Conservation (phyloP, 2,797 vertebrate species). For the Spatula clypeata region DNA sequence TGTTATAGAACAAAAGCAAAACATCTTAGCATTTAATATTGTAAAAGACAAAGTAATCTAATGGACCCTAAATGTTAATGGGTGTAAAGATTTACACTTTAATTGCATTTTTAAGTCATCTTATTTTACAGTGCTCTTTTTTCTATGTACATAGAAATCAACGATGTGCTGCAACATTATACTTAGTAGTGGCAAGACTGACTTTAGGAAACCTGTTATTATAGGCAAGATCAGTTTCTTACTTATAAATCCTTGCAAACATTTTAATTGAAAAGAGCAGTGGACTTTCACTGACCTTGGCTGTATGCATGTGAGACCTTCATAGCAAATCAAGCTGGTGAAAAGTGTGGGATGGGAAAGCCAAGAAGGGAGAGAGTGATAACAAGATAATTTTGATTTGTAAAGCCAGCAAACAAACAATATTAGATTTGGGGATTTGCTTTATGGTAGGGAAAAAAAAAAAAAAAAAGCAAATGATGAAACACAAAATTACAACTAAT, state of each 20-base stretch:
- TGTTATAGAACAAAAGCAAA: slow-evolving; percentile 71
- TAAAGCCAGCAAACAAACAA: slow-evolving; percentile 51
- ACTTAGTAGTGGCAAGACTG: slow-evolving; percentile 48
- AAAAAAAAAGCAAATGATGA: not conserved
- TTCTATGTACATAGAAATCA: slow-evolving; percentile 77
- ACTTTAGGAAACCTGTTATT: slow-evolving; percentile 77
- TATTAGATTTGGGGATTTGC: slow-evolving; percentile 26
- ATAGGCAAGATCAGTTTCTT: slow-evolving; percentile 76
- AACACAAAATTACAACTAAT: slow-evolving; percentile 46
- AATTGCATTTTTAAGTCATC: slow-evolving; percentile 79
- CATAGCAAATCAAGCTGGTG: slow-evolving; percentile 46
- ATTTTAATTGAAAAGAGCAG: slow-evolving; percentile 82
- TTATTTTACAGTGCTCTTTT: slow-evolving; percentile 68
- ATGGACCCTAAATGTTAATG: slow-evolving; percentile 80
- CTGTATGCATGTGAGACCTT: slow-evolving; percentile 44
- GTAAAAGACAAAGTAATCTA: slow-evolving; percentile 79
- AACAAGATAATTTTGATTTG: slow-evolving; percentile 23
- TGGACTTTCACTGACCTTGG: slow-evolving; percentile 80
- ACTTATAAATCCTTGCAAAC: slow-evolving; percentile 79
- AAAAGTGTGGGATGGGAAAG: not conserved
- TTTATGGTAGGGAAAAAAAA: slow-evolving; percentile 8
- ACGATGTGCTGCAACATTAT: slow-evolving; percentile 57
- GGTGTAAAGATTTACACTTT: slow-evolving; percentile 81
- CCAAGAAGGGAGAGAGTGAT: slow-evolving; percentile 28
- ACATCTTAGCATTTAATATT: slow-evolving; percentile 76